Conservation (phyloP, 2,888 invertebrate species). For the Neelides folsomi region DNA sequence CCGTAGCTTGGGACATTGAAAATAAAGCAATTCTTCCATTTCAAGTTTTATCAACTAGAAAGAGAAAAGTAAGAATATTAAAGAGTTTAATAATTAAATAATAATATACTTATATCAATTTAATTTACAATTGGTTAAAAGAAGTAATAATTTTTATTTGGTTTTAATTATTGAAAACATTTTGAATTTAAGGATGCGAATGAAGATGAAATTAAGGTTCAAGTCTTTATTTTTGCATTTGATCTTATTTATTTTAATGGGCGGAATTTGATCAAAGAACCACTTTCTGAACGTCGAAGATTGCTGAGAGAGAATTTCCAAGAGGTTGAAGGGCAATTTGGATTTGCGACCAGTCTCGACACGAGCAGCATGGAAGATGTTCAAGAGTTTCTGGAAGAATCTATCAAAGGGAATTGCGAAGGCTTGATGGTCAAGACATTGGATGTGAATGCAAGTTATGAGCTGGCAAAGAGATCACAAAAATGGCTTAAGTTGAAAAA, state of each 20-base stretch:
- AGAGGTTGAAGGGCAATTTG: slow-evolving; percentile 58
- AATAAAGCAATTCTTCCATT: slow-evolving; percentile 86
- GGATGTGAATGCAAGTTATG: slow-evolving; percentile 77
- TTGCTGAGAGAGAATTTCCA: slow-evolving; percentile 57
- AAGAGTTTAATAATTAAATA: not conserved
- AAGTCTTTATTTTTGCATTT: slow-evolving; percentile 92
- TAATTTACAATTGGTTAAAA: not conserved
- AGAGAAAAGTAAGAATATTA: slow-evolving; percentile 69
- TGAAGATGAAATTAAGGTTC: slow-evolving; percentile 62
- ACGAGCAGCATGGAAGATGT: slow-evolving; percentile 80
- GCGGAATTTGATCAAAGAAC: slow-evolving; percentile 59
- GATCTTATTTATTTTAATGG: slow-evolving; percentile 90
- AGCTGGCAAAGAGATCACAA: slow-evolving; percentile 85
- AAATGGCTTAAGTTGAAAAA: slow-evolving; percentile 96
- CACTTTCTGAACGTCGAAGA: slow-evolving; percentile 60
- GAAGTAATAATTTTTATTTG: not conserved
- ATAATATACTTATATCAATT: not conserved
- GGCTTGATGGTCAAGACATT: slow-evolving; percentile 97
- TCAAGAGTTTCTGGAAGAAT: slow-evolving; percentile 82
- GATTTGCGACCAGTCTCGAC: slow-evolving; percentile 71
- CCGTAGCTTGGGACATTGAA: slow-evolving; percentile 87
- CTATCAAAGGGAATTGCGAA: slow-evolving; percentile 91
- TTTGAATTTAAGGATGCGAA: slow-evolving; percentile 50
- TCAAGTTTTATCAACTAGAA: slow-evolving; percentile 86
- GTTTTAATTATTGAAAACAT: not conserved